Percentiles rank a stretch among this genome's conserved stretches.
phyloP scores from a whole-genome alignment of 2,113 vertebrate species.

The Hyperoodon ampullatus region DNA sequence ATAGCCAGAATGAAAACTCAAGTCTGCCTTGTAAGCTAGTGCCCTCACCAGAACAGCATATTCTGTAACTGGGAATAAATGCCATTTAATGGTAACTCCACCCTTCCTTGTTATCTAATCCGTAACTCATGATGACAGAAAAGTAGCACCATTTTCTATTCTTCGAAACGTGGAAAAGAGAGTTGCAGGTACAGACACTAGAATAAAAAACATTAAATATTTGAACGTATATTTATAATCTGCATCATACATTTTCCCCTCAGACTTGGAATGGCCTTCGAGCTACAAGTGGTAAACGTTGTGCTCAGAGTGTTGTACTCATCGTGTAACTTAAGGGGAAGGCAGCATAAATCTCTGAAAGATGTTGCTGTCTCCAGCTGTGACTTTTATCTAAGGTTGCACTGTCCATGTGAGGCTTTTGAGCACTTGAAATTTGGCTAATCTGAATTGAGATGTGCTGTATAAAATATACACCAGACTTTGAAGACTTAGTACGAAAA shows the following conservation, averaged over 20 bases:
- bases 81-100: background rate
- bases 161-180: background rate
- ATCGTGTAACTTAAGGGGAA: background rate
- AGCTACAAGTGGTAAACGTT: background rate
- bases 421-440: background rate
- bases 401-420: background rate
- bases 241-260: background rate
- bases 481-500: background rate
- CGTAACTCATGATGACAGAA: background rate
- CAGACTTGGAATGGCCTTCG: background rate
- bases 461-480: background rate
- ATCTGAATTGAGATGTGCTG: background rate
- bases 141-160: background rate
- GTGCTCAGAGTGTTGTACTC: background rate
- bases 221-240: background rate
- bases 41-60: background rate
- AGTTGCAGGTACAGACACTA: background rate
- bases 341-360: background rate
- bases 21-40: background rate
- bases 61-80: background rate
- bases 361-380: background rate
- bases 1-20: constrained; percentile 3
- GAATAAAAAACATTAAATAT: background rate
- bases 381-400: background rate
- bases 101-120: background rate